Evolutionary conservation across 2,888 invertebrate genomes (phyloP), one percentile per base, ranked within the genome.

Genomic region (Diaprepes abbreviatus): DNA sequence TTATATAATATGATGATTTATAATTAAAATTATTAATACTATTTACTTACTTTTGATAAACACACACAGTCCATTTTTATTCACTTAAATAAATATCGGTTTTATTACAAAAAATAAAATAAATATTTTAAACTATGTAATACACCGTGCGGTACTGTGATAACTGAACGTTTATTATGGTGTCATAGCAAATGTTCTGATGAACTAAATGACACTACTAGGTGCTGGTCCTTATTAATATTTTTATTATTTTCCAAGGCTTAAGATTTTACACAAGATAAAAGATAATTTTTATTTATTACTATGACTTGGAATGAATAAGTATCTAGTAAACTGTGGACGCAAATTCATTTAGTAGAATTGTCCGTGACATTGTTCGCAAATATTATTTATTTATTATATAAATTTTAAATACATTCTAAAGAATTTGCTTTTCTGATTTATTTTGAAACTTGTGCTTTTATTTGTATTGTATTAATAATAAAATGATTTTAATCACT

Each of bases 221-320:
- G 4, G 19, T 19, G 24, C 19, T 12, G 4, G 2, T 43, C 14
- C 16, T 14, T 57, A 50, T 58, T 57, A 65, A 19, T 55, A 65
- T 31, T 9, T n/a, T 2, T 45, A 48, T 36, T 48, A n/a, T 65
- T 28, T 50, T 24, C 6, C 4, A 16, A 43, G 31, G 58, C 16
- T 66, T 59, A 66, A 31, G 3, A 50, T 48, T 66, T 66, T 24
- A 17, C 35, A 35, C 40, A 66, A 52, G 66, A 66, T 66, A 59
- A 66, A 38, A 35, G 66, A 66, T 66, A 59, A 66, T 4, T 31
- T 65, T 45, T 24, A 35, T 57, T 57, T 57, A 45, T 45, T 48
- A 58, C 24, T 48, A 24, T 24, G 54, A 9, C 33, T 36, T 33
- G 5, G 12, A 36, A 19, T 43, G 10, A 43, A 43, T n/a, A 4